Evolutionary conservation across 2,113 vertebrate species (phyloP), one percentile per base, ranked within the genome.

Genomic region (Sorex fumeus): DNA sequence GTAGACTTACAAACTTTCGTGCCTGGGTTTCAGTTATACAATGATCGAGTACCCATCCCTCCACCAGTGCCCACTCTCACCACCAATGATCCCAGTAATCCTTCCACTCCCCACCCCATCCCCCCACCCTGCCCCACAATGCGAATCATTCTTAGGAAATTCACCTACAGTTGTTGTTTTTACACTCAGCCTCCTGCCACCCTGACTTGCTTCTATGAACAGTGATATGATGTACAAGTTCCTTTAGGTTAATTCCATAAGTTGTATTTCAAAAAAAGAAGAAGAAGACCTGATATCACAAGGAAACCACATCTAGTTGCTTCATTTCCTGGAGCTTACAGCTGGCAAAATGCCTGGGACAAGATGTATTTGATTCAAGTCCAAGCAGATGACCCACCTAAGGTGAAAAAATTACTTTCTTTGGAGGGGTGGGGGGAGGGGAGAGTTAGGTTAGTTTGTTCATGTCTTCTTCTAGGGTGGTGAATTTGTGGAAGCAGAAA

Each of bases 381-480:
- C 85, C 88, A 83, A 95, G 88, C 94, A 95, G 96, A 96, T 96
- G 96, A 94, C 94, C 95, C 96, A 95, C 95, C 94, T 92, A 83
- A 94, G 93, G 92, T 96, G 95, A 91, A 94, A 93, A 91, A 95
- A 96, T 95, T 81, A 84, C 89, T 91, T 92, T 95, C 86, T 10
- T 50, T 88, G 75, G 40, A 3, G 40, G 40, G 83, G 25, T 88
- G 75, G 40, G 4, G 40, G 40, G 83, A 19, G n/a, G 80, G 67
- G 71, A 70, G 60, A 67, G 32, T 53, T 28, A 0, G 62, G 45
- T 86, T 57, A 34, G n/a, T 78, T 93, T 90, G n/a, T 81, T 95
- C 43, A 79, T 36, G 34, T 93, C 78, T 93, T 93, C 64, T 93
- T 87, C 67, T 70, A 62, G 67, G 75, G 93, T 27, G 40, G 86